Base-by-base conservation (phyloP, 2,797 vertebrate genomes). In the Salmo trutta region DNA sequence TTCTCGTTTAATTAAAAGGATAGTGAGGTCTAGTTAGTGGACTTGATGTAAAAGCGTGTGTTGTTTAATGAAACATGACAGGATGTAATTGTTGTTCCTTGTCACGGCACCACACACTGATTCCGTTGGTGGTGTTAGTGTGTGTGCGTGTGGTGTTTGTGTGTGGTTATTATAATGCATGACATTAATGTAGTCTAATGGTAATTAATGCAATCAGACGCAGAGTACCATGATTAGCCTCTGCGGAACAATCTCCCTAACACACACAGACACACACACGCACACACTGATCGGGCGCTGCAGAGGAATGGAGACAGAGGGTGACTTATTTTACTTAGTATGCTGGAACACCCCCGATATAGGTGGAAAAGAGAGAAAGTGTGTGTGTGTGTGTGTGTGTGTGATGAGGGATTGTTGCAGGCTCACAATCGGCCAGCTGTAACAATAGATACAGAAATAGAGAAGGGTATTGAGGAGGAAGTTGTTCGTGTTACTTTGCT, bases 1-100 rank as follows among this genome's bases (percentile, higher is more conserved):
- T 66, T 54, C 4, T 27, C 6, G 71, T 79, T 82, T 77, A 27
- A 76, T 69, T 79, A 41, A 82, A 85, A 81, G 0, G 1, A 56
- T 5, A 8, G 29, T 19, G 1, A 12, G 47, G 62, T 71, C 59
- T 83, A 6, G 36, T 82, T 81, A 71, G 80, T 6, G 73, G 71
- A 59, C 19, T 21, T 59, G 5, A 21, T 19, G 80, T 76, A 71
- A 59, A 78, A n/a, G 62, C 51, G 54, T 73, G 24, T 73, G 41
- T 82, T 53, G 53, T 79, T 86, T 84, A 85, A 85, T 78, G 86
- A 75, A 80, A 29, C 64, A 19, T 31, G 21, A 75, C 75, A 83
- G 73, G 71, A 47, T 2, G 0, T 84, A 77, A 79, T 85, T 82
- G 79, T 78, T 84, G 79, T 80, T 82, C 79, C 84, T 5, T 15